Percentiles rank a stretch among this genome's conserved stretches.
phyloP scores from a whole-genome alignment of 2,113 vertebrate species.

The Camarhynchus parvulus region DNA sequence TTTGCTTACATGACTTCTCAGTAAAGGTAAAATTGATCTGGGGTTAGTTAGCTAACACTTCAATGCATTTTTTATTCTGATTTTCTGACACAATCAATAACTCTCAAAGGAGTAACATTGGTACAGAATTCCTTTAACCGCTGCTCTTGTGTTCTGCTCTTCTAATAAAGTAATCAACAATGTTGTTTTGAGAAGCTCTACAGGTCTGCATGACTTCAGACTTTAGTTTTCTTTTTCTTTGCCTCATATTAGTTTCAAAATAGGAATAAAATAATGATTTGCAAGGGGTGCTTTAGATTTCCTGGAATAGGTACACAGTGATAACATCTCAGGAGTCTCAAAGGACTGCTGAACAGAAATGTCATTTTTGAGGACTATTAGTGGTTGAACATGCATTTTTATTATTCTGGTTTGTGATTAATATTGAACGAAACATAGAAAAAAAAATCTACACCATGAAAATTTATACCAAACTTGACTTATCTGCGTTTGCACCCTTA shows the following conservation, averaged over 20 bases:
- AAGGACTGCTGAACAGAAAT: neutral
- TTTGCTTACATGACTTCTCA: neutral
- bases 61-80: neutral
- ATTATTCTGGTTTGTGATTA: neutral
- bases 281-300: constrained; percentile 50
- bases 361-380: neutral
- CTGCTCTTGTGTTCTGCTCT: neutral
- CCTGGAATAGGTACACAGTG: neutral
- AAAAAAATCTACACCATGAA: neutral
- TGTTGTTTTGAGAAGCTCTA: neutral
- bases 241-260: constrained; percentile 49
- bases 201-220: neutral
- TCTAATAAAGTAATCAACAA: neutral
- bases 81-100: neutral
- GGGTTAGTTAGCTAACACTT: neutral
- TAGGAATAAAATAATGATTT: constrained; percentile 61
- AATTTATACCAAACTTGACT: neutral
- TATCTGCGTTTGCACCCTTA: neutral
- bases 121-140: neutral
- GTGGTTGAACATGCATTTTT: neutral
- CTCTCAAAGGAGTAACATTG: neutral
- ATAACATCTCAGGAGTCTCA: neutral
- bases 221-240: neutral
- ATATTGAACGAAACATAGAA: neutral
- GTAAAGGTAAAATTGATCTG: neutral